Percentiles rank a stretch among this genome's conserved stretches.
Conservation (phyloP, 2,113 vertebrate genomes). For the Lophotis ruficrista region DNA sequence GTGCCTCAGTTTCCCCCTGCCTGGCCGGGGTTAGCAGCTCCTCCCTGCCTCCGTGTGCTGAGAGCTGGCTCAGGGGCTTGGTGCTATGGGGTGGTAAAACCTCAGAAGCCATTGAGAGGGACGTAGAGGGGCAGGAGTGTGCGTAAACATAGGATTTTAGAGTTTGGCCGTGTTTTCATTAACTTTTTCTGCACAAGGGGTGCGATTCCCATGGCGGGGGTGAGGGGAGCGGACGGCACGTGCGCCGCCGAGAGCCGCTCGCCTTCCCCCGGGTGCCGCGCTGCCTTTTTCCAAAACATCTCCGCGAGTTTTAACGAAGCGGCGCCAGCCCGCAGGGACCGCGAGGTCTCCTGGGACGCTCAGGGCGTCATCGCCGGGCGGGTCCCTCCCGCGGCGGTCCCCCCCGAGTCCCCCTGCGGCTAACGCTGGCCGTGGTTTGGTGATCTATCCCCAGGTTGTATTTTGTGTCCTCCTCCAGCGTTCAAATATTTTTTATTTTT, state of each 20-base stretch:
- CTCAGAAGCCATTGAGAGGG: accelerated
- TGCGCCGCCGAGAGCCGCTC: not conserved
- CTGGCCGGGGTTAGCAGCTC: not conserved
- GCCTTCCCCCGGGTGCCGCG: not conserved
- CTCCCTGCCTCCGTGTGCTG: accelerated
- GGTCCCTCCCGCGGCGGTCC: too few species aligned
- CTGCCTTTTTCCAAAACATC: conserved; percentile 55
- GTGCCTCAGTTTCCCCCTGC: not conserved
- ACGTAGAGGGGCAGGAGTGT: not conserved
- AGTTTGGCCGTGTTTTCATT: not conserved
- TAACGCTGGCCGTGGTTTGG: accelerated
- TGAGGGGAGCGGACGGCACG: not conserved
- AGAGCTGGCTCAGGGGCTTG: not conserved
- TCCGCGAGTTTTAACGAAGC: conserved; percentile 35
- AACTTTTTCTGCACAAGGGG: not conserved
- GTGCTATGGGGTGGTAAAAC: not conserved
- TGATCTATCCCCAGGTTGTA: not conserved
- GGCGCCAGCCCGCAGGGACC: not conserved
- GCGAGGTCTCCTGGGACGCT: not conserved
- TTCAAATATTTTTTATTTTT: not conserved
- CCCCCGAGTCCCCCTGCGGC: not conserved
- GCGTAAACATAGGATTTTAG: accelerated
- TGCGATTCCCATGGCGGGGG: not conserved
- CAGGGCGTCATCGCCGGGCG: accelerated
- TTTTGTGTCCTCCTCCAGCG: not conserved